Conservation (phyloP, 1,140 invertebrate species). For the Grapholita molesta region DNA sequence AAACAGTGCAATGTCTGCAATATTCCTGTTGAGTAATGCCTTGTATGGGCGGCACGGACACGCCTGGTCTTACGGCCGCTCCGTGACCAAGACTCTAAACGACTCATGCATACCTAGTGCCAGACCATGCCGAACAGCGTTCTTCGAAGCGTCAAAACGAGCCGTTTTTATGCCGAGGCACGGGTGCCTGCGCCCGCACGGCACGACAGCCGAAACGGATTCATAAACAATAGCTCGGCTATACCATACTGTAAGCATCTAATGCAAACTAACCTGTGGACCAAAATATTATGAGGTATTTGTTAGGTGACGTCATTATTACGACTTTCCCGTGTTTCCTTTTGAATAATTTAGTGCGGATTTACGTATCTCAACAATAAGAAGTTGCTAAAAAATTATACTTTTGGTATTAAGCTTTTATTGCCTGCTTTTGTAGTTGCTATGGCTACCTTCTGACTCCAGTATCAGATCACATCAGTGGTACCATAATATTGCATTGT, state of each 20-base stretch:
- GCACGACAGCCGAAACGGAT: conserved; percentile 6
- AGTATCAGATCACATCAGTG: no score
- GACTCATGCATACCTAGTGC: conserved; percentile 40
- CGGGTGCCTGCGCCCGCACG: background rate
- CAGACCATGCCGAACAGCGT: conserved; percentile 41
- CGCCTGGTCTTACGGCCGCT: conserved; percentile 37
- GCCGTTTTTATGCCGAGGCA: conserved; percentile 27
- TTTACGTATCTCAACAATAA: no score
- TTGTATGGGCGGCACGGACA: conserved; percentile 48
- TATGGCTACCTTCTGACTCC: no score
- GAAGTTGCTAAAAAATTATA: no score
- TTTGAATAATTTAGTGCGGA: no score
- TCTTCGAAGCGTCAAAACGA: conserved; percentile 18
- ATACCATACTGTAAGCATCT: background rate
- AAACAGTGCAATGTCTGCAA: no score
- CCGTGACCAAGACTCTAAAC: conserved; percentile 47
- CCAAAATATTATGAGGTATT: no score
- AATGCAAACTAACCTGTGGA: background rate
- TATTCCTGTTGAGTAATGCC: conserved; percentile 46
- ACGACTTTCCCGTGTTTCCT: background rate
- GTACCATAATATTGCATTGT: no score
- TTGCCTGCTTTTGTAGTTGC: no score
- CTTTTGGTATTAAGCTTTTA: no score
- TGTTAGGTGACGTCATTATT: background rate
- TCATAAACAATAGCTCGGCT: background rate